phyloP scores from a whole-genome alignment of 2,797 vertebrate species.

The Clarias pachynema region DNA sequence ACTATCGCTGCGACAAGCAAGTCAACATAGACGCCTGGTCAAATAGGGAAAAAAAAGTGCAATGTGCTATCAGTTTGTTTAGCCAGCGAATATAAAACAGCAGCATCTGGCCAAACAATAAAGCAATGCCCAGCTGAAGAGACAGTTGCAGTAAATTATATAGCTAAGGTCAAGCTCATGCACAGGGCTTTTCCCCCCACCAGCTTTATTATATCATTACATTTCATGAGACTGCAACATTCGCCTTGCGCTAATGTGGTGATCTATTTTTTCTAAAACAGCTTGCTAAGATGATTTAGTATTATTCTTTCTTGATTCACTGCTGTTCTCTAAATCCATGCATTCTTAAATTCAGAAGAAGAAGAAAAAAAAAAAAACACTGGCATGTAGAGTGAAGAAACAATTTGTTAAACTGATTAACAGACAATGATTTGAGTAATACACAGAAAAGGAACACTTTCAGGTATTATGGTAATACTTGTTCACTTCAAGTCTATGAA shows the following conservation, averaged over 20 bases:
- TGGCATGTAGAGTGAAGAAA: not conserved
- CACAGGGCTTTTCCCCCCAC: slow-evolving; percentile 26
- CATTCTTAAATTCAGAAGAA: not conserved
- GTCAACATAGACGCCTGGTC: slow-evolving; percentile 49
- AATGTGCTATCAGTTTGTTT: slow-evolving; percentile 49
- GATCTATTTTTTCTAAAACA: slow-evolving; percentile 16
- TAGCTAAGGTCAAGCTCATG: slow-evolving; percentile 51
- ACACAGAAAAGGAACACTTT: not conserved
- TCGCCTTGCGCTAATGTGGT: slow-evolving; percentile 26
- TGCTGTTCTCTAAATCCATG: not conserved
- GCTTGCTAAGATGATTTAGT: slow-evolving; percentile 22
- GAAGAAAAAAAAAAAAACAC: not conserved
- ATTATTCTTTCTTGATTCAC: not conserved
- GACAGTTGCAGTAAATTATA: slow-evolving; percentile 59
- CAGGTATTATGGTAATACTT: not conserved
- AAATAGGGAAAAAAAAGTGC: slow-evolving; percentile 51
- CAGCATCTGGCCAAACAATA: slow-evolving; percentile 54
- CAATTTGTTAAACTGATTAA: not conserved
- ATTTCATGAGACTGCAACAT: slow-evolving; percentile 47
- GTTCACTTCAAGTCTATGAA: not conserved
- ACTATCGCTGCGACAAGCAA: slow-evolving; percentile 53
- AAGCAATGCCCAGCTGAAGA: slow-evolving; percentile 48
- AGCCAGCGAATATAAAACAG: slow-evolving; percentile 54
- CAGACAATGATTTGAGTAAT: not conserved
- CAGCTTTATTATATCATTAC: slow-evolving; percentile 47